phyloP scores from a whole-genome alignment of 2,888 invertebrate species.

The Drosophila formosana region DNA sequence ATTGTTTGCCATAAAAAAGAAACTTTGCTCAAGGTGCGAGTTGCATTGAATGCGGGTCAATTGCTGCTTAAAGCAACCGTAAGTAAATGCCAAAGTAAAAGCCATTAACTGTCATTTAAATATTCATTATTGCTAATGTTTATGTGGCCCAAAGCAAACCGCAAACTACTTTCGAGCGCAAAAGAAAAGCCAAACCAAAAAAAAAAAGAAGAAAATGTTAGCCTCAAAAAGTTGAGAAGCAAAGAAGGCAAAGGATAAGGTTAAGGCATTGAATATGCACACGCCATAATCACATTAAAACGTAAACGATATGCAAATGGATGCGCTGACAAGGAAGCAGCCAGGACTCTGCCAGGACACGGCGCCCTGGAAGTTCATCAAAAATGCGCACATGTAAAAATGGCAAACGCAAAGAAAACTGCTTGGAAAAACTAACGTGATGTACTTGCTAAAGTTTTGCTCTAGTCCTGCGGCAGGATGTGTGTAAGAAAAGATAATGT shows the following conservation, averaged over 20 bases:
- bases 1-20: constrained; percentile 63
- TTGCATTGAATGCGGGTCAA: constrained; percentile 41
- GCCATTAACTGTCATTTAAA: constrained; percentile 61
- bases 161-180: constrained; percentile 38
- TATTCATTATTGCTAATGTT: constrained; percentile 62
- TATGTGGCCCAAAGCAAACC: constrained; percentile 43
- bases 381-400: constrained; percentile 70
- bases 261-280: constrained; percentile 76
- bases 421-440: constrained; percentile 48
- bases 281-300: constrained; percentile 81
- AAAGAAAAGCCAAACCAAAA: constrained; percentile 36
- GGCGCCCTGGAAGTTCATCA: constrained; percentile 61
- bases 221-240: constrained; percentile 64
- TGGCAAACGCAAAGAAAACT: constrained; percentile 35
- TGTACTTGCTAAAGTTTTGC: constrained; percentile 40
- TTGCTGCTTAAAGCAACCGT: constrained; percentile 39
- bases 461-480: constrained; percentile 66
- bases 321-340: constrained; percentile 76
- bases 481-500: constrained; percentile 49
- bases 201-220: constrained; percentile 39
- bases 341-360: constrained; percentile 15
- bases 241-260: constrained; percentile 27
- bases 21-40: constrained; percentile 34
- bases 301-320: constrained; percentile 81
- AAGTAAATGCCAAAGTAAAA: constrained; percentile 25